A percentile compares a stretch with the other conserved stretches of the same genome.
Evolutionary conservation across 2,797 vertebrate species (phyloP).

Genomic region (Propithecus deckenii): DNA sequence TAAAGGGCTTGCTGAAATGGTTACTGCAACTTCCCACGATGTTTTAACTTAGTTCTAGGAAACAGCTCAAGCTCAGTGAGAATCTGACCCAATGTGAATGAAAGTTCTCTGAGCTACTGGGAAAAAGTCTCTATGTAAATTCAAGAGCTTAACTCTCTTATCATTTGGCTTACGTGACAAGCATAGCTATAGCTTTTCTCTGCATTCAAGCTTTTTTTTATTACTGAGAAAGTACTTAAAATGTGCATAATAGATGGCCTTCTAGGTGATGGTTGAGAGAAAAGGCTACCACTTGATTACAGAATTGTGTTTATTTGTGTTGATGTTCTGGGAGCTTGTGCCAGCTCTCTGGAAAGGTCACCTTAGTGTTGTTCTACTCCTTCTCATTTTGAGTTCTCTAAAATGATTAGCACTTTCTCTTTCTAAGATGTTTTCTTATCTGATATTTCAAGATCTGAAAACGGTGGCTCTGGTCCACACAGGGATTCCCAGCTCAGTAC

Average conservation of each 20-base stretch:
- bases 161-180: background rate
- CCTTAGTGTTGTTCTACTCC: background rate
- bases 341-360: constrained; percentile 60
- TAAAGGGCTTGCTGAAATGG: constrained; percentile 49
- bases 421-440: constrained; percentile 35
- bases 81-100: background rate
- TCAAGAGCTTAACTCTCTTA: background rate
- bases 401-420: background rate
- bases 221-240: constrained; percentile 16
- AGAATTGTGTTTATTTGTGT: constrained; percentile 43
- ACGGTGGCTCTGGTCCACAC: background rate
- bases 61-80: background rate
- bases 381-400: constrained; percentile 27
- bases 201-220: background rate
- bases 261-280: constrained; percentile 50
- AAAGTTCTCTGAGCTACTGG: background rate
- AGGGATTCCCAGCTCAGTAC: background rate
- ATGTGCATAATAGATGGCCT: background rate
- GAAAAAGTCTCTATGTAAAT: background rate
- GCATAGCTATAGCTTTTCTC: background rate
- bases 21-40: constrained; percentile 7
- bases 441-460: constrained; percentile 40
- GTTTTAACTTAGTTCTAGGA: constrained; percentile 47
- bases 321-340: background rate
- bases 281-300: background rate